These are phyloP conservation scores for Morpho helenor DNA, from an alignment of 2,888 invertebrate genomes.

Conservation along the genomic window DNA sequence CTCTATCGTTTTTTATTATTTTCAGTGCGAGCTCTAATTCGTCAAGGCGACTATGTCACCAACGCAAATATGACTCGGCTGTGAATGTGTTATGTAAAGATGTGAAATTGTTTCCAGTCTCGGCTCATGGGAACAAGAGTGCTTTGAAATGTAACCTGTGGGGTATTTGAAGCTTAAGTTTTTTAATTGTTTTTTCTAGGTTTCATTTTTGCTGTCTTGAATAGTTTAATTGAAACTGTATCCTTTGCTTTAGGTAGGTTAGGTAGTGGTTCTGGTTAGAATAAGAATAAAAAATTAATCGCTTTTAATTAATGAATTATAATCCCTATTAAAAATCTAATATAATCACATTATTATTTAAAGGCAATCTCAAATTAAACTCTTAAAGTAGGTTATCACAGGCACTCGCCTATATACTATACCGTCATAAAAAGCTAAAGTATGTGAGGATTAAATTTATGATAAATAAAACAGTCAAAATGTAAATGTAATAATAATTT, in stretches of 20 bases:
- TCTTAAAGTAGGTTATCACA: too few species aligned
- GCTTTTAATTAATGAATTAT: neutral
- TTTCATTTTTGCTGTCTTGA: too few species aligned
- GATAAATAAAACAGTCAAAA: conserved; percentile 34
- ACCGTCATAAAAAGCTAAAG: too few species aligned
- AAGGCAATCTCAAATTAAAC: too few species aligned
- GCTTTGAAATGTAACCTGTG: conserved; percentile 6
- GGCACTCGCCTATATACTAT: too few species aligned
- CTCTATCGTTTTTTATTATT: conserved; percentile 47
- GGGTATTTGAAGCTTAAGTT: neutral
- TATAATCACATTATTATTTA: too few species aligned
- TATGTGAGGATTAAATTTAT: neutral
- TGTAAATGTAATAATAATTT: conserved; percentile 71
- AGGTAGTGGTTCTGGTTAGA: too few species aligned
- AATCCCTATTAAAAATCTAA: too few species aligned
- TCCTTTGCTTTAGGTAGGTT: too few species aligned
- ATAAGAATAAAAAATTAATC: neutral
- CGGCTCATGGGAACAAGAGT: conserved; percentile 57
- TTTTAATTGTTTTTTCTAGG: too few species aligned
- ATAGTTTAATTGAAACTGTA: too few species aligned
- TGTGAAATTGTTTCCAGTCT: conserved; percentile 70
- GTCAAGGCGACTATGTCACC: conserved; percentile 65
- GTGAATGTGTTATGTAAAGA: conserved; percentile 75
- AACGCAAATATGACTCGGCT: conserved; percentile 67
- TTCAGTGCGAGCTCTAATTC: conserved; percentile 61